Conservation (phyloP, 2,888 invertebrate genomes). For the Adelphocoris suturalis region DNA sequence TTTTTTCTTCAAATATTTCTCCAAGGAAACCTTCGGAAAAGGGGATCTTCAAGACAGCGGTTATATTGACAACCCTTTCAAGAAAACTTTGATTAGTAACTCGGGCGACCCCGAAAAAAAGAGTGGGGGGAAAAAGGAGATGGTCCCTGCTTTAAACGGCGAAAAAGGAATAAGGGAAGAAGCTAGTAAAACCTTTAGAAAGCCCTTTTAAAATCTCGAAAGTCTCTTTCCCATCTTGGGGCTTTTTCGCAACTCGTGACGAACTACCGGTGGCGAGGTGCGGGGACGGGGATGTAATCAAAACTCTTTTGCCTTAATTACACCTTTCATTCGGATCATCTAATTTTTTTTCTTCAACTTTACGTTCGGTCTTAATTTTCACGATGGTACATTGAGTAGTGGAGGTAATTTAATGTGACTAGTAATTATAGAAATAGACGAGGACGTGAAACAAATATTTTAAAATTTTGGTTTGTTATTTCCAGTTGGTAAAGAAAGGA, state of each 20-base stretch:
- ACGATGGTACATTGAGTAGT: too few species aligned
- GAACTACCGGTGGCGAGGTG: not conserved
- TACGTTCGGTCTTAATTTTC: not conserved
- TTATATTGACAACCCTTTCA: slow-evolving; percentile 54
- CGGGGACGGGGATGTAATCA: slow-evolving; percentile 24
- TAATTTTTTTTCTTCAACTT: slow-evolving; percentile 6
- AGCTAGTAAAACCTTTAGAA: not conserved
- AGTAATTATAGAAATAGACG: too few species aligned
- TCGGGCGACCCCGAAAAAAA: not conserved
- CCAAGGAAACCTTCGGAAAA: not conserved
- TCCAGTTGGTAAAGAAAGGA: too few species aligned
- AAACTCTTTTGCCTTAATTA: slow-evolving; percentile 46
- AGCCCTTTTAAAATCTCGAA: slow-evolving; percentile 31
- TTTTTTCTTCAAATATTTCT: not conserved
- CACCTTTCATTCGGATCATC: slow-evolving; percentile 27
- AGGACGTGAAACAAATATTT: too few species aligned
- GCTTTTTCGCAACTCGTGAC: slow-evolving; percentile 26
- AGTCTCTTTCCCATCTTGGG: not conserved
- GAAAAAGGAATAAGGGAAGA: not conserved
- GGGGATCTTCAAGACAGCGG: slow-evolving; percentile 2
- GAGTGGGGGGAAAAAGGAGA: not conserved
- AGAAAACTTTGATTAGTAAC: slow-evolving; percentile 58
- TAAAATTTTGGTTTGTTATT: too few species aligned
- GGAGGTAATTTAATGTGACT: too few species aligned
- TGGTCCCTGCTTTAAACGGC: not conserved